Conservation (phyloP, 2,797 vertebrate genomes). For the Parotocinclus haroldoi region DNA sequence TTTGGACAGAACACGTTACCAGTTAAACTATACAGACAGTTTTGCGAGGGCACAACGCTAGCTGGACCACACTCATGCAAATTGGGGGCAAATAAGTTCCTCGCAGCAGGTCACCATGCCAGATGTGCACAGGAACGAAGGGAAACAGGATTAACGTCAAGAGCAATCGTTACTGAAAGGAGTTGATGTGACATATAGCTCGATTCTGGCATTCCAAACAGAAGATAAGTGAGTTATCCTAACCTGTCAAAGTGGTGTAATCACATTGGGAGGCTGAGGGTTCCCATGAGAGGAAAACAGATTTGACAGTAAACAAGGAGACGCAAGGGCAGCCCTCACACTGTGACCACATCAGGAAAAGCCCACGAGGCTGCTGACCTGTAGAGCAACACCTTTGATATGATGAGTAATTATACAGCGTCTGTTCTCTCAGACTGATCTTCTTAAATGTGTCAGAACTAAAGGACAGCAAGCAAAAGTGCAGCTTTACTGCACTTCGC, state of each 20-base stretch:
- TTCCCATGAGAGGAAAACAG: conserved; percentile 34
- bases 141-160: conserved; percentile 26
- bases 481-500: no score
- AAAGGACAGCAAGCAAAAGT: background rate
- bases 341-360: conserved; percentile 31
- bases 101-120: conserved; percentile 19
- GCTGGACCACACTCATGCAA: conserved; percentile 9
- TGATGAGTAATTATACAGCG: conserved; percentile 11
- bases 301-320: conserved; percentile 44
- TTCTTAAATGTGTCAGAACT: background rate
- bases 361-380: conserved; percentile 4
- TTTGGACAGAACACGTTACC: background rate
- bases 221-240: conserved; percentile 41
- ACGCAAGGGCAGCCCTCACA: conserved; percentile 45
- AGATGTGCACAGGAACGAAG: conserved; percentile 30
- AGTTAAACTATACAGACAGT: conserved; percentile 1
- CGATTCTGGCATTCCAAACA: conserved; percentile 11
- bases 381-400: conserved; percentile 10
- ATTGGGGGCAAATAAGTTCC: conserved; percentile 20
- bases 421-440: conserved; percentile 8
- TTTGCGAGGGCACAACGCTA: background rate
- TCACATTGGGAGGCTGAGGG: conserved; percentile 32
- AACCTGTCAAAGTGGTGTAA: conserved; percentile 38
- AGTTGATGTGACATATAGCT: conserved; percentile 26
- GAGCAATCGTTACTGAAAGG: conserved; percentile 21